Evolutionary conservation across 1,140 invertebrate species (phyloP).

Genomic region (Cotesia vestalis): DNA sequence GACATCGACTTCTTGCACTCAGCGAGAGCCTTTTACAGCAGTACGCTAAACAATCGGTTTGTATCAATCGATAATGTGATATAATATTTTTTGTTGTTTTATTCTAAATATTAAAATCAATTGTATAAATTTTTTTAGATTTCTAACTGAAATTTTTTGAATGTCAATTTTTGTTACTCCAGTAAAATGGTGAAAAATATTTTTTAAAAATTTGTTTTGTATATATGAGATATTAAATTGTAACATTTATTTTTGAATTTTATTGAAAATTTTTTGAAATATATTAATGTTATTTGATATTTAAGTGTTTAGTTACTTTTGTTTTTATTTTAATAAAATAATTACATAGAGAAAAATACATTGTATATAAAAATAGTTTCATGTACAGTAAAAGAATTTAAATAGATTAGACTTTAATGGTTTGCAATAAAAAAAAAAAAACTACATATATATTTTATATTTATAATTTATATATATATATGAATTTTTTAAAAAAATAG

Average conservation of each 20-base stretch:
- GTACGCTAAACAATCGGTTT: conserved; percentile 48
- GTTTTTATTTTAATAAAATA: too few species aligned
- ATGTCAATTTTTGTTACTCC: background rate
- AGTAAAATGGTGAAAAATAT: conserved; percentile 4
- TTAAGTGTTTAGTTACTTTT: too few species aligned
- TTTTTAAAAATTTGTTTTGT: conserved; percentile 9
- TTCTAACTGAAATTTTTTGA: background rate
- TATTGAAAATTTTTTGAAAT: conserved; percentile 11
- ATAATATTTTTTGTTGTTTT: background rate
- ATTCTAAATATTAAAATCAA: conserved; percentile 7
- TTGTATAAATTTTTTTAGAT: too few species aligned
- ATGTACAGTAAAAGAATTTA: too few species aligned
- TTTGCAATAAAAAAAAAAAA: conserved; percentile 41
- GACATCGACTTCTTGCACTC: conserved; percentile 83
- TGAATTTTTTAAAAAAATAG: conserved; percentile 38
- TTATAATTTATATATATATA: conserved; percentile 2
- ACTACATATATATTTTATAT: conserved; percentile 33
- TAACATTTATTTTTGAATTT: conserved; percentile 7
- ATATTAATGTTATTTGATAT: background rate
- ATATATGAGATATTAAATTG: background rate
- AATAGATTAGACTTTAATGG: background rate
- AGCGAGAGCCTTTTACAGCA: conserved; percentile 70
- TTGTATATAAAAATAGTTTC: too few species aligned
- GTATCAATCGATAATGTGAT: conserved; percentile 25
- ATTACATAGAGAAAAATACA: too few species aligned